Conservation (phyloP, 2,888 invertebrate species). For the Onthophagus sagittarius region DNA sequence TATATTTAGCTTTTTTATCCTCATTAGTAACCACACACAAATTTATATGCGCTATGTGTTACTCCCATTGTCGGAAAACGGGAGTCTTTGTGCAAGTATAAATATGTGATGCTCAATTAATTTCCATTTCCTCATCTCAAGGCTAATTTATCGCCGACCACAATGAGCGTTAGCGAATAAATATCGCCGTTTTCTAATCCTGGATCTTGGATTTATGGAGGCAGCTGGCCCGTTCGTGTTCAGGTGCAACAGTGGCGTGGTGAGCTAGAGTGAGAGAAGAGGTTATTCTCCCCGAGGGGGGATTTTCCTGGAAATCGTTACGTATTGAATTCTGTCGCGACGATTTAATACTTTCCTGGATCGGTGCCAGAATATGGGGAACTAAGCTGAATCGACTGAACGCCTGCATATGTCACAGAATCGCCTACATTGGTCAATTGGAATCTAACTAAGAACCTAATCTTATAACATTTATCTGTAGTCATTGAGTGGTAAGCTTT, state of each 20-base stretch:
- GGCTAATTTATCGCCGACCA: constrained; percentile 14
- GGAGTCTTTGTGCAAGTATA: neutral
- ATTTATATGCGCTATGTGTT: neutral
- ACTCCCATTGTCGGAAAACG: neutral
- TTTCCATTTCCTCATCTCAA: constrained; percentile 1
- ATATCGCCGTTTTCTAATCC: neutral
- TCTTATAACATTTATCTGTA: neutral
- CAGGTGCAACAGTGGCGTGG: neutral
- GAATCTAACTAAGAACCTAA: neutral
- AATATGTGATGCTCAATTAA: constrained; percentile 5
- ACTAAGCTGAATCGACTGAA: neutral
- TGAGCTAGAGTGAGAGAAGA: neutral
- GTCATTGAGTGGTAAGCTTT: neutral
- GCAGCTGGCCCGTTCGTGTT: neutral
- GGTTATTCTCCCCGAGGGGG: neutral
- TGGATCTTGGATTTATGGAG: neutral
- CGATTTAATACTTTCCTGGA: constrained; percentile 5
- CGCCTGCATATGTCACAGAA: neutral
- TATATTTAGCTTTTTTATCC: neutral
- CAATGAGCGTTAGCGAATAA: constrained; percentile 9
- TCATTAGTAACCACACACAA: neutral
- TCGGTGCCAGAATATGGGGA: neutral
- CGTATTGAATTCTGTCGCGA: constrained; percentile 12
- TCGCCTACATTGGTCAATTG: neutral
- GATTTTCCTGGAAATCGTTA: constrained; percentile 10